Evolutionary conservation across 2,113 vertebrate species (phyloP), one percentile per base, ranked within the genome.

Genomic region (Patagioenas fasciata): DNA sequence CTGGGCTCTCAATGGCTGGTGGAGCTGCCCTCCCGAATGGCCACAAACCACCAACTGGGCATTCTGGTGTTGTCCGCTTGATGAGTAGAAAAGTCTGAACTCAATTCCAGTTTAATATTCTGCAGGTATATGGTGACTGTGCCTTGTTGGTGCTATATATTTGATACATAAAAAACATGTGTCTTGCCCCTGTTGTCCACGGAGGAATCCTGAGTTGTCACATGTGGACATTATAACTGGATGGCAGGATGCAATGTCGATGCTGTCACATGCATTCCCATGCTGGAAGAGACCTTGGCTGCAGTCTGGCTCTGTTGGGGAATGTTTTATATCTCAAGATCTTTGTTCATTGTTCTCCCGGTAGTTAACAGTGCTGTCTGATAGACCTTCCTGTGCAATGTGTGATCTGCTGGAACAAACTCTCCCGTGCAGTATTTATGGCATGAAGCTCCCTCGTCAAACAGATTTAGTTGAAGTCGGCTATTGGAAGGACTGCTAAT

Each of bases 401-500:
- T 91, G 60, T 90, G 92, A 84, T 36, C 85, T 70, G 82, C 77
- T 94, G 70, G 88, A 94, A 90, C 89, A 72, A 85, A 62, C 86
- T 92, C 95, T 91, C 67, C 26, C 73, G 32, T 48, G 85, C 65
- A 94, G 73, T 86, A 92, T 93, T 97, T 97, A 82, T 42, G 18
- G 58, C 80, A 42, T 62, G 92, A 95, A 96, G 58, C 65, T 96
- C 90, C 40, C 82, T 95, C n/a, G 61, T 97, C 96, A 94, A 94
- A 85, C 80, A 90, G 86, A 85, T 88, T 80, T 75, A 90, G 84
- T 89, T 93, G 48, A 91, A 94, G 91, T 88, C 85, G 74, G 80
- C 86, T 93, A 93, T 95, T 93, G 91, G 93, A 95, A 96, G 93
- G 94, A 62, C 56, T 95, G 89, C 94, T 97, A 97, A 97, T 97